phyloP scores from a whole-genome alignment of 2,797 vertebrate species.

The Phaenicophaeus curvirostris region DNA sequence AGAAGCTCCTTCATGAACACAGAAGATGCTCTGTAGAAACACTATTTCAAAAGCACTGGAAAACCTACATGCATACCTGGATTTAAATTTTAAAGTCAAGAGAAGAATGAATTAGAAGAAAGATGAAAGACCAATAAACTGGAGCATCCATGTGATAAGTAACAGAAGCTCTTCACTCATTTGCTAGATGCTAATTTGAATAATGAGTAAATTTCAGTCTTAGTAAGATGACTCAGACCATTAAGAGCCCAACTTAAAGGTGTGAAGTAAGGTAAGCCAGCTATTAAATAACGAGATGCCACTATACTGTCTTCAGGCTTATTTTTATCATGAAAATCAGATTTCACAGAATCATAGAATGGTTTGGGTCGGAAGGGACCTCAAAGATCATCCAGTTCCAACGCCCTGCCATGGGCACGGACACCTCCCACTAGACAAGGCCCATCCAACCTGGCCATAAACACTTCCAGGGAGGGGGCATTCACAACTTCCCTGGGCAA shows the following conservation, averaged over 20 bases:
- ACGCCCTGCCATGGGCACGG: too few relatives aligned
- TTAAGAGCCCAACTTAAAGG: background rate
- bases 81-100: conserved; percentile 1
- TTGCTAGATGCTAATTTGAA: background rate
- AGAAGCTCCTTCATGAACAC: background rate
- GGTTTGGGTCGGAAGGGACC: too few relatives aligned
- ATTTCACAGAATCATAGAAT: background rate
- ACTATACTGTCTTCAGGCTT: background rate
- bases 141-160: background rate
- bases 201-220: background rate
- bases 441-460: too few relatives aligned
- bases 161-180: background rate
- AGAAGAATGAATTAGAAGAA: background rate
- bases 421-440: too few relatives aligned
- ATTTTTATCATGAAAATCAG: background rate
- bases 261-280: background rate
- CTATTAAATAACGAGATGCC: background rate
- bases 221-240: background rate
- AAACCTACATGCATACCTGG: background rate
- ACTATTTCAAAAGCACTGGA: background rate
- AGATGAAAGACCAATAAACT: background rate
- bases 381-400: too few relatives aligned
- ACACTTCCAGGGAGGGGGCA: too few relatives aligned
- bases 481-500: too few relatives aligned
- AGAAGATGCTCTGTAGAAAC: background rate